These are phyloP conservation scores for Carduelis carduelis DNA, from an alignment of 2,797 vertebrate genomes.

Conservation along the genomic window DNA sequence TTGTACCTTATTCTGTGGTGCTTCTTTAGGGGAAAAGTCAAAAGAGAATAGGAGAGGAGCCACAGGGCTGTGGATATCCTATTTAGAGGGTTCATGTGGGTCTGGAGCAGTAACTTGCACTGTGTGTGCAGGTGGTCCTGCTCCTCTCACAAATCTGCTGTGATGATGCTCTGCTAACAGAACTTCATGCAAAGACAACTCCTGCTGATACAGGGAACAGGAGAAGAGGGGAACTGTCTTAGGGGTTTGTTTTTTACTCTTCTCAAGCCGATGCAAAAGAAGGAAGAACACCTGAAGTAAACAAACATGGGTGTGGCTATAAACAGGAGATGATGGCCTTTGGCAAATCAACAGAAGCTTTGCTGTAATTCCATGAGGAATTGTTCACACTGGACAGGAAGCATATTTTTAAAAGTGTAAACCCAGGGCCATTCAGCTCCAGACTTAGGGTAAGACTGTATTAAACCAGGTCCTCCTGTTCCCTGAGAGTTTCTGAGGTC, in stretches of 20 bases:
- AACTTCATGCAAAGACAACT: background rate
- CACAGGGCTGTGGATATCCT: accelerated
- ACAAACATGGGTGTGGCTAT: background rate
- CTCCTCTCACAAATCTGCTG: background rate
- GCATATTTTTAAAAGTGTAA: background rate
- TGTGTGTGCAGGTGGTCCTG: background rate
- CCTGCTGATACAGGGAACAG: background rate
- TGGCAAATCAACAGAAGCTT: background rate
- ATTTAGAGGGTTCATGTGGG: background rate
- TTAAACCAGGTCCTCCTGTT: background rate
- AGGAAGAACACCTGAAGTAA: background rate
- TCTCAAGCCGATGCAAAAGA: background rate
- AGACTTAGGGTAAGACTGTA: background rate
- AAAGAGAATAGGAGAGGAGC: background rate
- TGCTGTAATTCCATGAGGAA: background rate
- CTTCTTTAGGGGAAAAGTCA: background rate
- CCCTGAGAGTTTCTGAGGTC: background rate
- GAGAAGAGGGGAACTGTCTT: background rate
- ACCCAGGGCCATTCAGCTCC: background rate
- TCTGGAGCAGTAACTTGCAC: background rate
- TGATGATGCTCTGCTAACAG: background rate
- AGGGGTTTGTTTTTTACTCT: background rate
- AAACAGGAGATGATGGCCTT: background rate
- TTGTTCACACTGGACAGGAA: background rate
- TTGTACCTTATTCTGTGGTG: background rate